Evolutionary conservation across 2,797 vertebrate genomes (phyloP).

Genomic region (Toxotes lorentzi): DNA sequence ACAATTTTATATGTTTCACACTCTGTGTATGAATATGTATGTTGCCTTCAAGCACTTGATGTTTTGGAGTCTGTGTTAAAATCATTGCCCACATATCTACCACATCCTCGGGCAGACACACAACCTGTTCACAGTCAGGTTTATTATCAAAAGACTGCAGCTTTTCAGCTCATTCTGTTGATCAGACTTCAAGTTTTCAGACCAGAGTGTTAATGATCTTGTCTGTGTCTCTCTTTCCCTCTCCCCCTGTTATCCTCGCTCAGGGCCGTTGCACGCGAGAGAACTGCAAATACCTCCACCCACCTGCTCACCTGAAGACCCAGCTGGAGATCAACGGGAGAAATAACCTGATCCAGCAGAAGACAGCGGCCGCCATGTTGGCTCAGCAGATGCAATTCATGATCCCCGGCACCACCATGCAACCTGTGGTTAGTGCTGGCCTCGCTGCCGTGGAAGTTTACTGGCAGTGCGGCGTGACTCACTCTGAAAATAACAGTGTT

Average conservation of each 20-base stretch:
- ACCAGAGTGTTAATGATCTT: slow-evolving; percentile 37
- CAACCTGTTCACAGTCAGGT: slow-evolving; percentile 44
- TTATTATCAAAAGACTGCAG: slow-evolving; percentile 32
- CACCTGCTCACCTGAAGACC: slow-evolving; percentile 96
- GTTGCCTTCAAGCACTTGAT: slow-evolving; percentile 49
- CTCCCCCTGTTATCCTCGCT: not conserved
- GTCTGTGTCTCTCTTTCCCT: slow-evolving; percentile 6
- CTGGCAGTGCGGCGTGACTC: slow-evolving; percentile 15
- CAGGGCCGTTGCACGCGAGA: slow-evolving; percentile 96
- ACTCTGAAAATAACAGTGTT: slow-evolving; percentile 25
- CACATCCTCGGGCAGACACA: slow-evolving; percentile 43
- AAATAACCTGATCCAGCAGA: slow-evolving; percentile 98
- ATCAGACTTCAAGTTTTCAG: slow-evolving; percentile 26
- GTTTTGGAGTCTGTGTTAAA: slow-evolving; percentile 34
- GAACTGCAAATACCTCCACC: slow-evolving; percentile 98
- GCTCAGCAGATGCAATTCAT: slow-evolving; percentile 99
- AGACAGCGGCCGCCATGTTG: slow-evolving; percentile 97
- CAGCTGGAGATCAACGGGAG: slow-evolving; percentile 98
- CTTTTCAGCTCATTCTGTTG: slow-evolving; percentile 29
- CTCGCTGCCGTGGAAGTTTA: not conserved
- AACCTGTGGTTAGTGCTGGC: slow-evolving; percentile 91
- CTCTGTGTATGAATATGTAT: slow-evolving; percentile 58
- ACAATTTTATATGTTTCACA: slow-evolving; percentile 27
- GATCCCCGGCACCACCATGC: slow-evolving; percentile 94
- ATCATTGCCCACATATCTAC: slow-evolving; percentile 41